phyloP scores from a whole-genome alignment of 1,140 invertebrate species.

The Acromyrmex echinatior region DNA sequence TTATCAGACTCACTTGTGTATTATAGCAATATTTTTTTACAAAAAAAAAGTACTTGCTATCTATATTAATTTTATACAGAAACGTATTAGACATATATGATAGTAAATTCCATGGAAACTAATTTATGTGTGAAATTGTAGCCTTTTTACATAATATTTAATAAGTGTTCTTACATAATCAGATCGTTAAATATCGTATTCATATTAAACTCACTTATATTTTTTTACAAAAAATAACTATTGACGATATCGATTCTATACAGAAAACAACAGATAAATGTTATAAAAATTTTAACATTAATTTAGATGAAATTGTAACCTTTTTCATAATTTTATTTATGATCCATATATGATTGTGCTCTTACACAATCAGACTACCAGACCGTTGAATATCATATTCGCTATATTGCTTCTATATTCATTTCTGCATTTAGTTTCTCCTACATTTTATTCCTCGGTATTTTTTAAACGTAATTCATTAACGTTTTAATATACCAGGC shows the following conservation, averaged over 20 bases:
- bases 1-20: background rate
- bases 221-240: too few relatives aligned
- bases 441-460: background rate
- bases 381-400: background rate
- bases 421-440: slow-evolving; percentile 18
- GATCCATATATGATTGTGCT: background rate
- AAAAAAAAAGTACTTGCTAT: too few relatives aligned
- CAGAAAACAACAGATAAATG: too few relatives aligned
- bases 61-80: too few relatives aligned
- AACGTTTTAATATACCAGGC: background rate
- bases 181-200: background rate
- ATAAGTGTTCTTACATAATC: slow-evolving; percentile 29
- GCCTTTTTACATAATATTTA: slow-evolving; percentile 14
- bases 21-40: too few relatives aligned
- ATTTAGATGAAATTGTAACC: slow-evolving; percentile 9
- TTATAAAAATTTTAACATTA: background rate
- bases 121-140: slow-evolving; percentile 25
- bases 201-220: background rate
- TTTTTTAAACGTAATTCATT: background rate
- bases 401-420: too few relatives aligned
- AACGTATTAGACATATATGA: too few relatives aligned
- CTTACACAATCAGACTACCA: slow-evolving; percentile 21
- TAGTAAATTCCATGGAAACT: background rate
- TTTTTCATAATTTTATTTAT: background rate
- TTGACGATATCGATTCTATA: too few relatives aligned